Evolutionary conservation across 2,888 invertebrate species (phyloP).

Genomic region (Cheilosia variabilis): DNA sequence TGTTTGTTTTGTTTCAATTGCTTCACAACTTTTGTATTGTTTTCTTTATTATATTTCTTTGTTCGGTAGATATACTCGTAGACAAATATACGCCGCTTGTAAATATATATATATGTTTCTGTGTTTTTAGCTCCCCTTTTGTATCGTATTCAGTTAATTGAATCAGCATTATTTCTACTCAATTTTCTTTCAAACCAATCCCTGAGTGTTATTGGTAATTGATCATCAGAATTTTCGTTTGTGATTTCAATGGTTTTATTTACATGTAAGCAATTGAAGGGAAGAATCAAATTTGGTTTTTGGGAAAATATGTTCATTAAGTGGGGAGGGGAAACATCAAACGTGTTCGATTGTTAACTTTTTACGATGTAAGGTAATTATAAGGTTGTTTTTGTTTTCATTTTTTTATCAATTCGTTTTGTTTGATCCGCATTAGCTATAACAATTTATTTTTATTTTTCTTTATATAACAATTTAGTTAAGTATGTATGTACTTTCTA

Average conservation of each 20-base stretch:
- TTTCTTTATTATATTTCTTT: constrained; percentile 15
- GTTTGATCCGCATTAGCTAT: constrained; percentile 67
- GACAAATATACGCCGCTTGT: constrained; percentile 53
- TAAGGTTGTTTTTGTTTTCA: constrained; percentile 30
- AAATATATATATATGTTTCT: constrained; percentile 52
- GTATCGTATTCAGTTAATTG: constrained; percentile 47
- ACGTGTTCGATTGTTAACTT: constrained; percentile 60
- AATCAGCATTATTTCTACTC: constrained; percentile 39
- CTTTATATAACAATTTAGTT: constrained; percentile 16
- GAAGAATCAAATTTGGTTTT: constrained; percentile 31
- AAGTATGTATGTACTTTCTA: constrained; percentile 61
- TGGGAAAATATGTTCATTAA: constrained; percentile 6
- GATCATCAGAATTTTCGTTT: constrained; percentile 64
- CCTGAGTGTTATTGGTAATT: constrained; percentile 74
- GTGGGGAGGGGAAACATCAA: constrained; percentile 38
- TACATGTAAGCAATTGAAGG: constrained; percentile 66
- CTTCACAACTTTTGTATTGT: constrained; percentile 41
- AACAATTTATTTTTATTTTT: constrained; percentile 57
- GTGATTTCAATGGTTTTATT: constrained; percentile 54
- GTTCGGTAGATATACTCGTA: constrained; percentile 11
- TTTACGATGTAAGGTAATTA: constrained; percentile 47
- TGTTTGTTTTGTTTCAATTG: constrained; percentile 52
- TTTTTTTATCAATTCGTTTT: constrained; percentile 47
- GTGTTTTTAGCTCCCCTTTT: constrained; percentile 19
- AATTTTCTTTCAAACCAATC: constrained; percentile 58